These are phyloP conservation scores for Pseudomyrmex flavicornis DNA, from an alignment of 1,140 invertebrate species.

Conservation along the genomic window DNA sequence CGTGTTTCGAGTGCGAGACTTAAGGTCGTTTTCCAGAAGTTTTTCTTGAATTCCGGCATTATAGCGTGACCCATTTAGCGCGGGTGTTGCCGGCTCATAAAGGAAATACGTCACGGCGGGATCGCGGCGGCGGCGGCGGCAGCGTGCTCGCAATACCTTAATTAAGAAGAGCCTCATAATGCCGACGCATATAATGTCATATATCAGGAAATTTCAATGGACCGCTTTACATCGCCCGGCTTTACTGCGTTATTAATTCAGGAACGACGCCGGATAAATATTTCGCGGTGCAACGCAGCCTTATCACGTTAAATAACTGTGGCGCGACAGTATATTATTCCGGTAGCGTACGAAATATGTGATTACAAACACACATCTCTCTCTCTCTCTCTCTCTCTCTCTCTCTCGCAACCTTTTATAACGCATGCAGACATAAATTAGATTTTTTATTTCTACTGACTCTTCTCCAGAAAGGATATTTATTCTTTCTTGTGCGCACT, in stretches of 20 bases:
- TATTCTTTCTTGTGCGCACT: not conserved
- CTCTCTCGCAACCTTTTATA: not conserved
- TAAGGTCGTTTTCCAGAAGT: conserved; percentile 10
- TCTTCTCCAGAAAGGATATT: not conserved
- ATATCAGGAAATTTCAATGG: conserved; percentile 65
- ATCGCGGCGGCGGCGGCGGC: conserved; percentile 42
- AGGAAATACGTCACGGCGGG: conserved; percentile 63
- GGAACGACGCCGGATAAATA: conserved; percentile 51
- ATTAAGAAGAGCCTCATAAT: conserved; percentile 63
- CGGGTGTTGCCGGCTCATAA: conserved; percentile 61
- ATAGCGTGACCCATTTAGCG: conserved; percentile 49
- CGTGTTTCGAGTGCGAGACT: not conserved
- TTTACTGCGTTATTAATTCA: conserved; percentile 61
- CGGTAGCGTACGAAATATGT: conserved; percentile 21
- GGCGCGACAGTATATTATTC: conserved; percentile 53
- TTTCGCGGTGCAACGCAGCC: conserved; percentile 45
- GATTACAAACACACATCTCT: not conserved
- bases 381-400: no score
- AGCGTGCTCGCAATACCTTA: conserved; percentile 52
- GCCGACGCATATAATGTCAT: conserved; percentile 52
- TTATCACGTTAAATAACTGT: conserved; percentile 58
- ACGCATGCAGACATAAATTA: not conserved
- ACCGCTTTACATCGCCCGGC: conserved; percentile 50
- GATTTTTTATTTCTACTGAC: not conserved
- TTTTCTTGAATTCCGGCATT: conserved; percentile 40